Percentiles rank a stretch among this genome's conserved stretches.
phyloP scores from a whole-genome alignment of 2,797 vertebrate genomes.

The Macrochelys suwanniensis region DNA sequence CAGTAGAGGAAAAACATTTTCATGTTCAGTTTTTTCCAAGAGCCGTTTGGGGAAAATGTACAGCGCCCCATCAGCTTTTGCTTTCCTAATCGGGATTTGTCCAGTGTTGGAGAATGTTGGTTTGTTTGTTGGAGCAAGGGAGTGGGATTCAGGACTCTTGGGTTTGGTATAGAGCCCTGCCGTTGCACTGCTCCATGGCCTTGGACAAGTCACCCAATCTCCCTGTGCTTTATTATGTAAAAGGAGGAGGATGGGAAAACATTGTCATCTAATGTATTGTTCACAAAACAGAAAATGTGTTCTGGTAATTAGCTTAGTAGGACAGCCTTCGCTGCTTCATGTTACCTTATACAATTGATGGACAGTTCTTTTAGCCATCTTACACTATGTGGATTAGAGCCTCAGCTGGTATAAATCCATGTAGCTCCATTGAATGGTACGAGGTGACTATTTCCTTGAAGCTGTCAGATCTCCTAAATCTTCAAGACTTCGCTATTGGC shows the following conservation, averaged over 20 bases:
- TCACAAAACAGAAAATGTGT: not conserved
- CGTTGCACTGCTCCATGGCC: not conserved
- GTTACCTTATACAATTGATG: not conserved
- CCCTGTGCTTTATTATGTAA: not conserved
- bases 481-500: not conserved
- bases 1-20: not conserved
- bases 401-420: not conserved
- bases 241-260: not conserved
- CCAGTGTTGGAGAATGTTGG: not conserved
- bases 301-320: not conserved
- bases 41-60: not conserved
- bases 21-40: not conserved
- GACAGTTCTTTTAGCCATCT: not conserved
- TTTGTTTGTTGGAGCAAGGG: not conserved
- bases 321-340: not conserved
- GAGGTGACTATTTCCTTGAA: not conserved
- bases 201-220: not conserved
- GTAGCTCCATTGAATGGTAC: not conserved
- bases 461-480: not conserved
- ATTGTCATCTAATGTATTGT: not conserved
- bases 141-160: not conserved
- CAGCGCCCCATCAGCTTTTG: not conserved
- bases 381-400: not conserved
- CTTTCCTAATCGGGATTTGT: not conserved
- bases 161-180: not conserved